Percentiles rank a stretch among this genome's conserved stretches.
Evolutionary conservation across 2,797 vertebrate genomes (phyloP).

Genomic region (Choloepus didactylus): DNA sequence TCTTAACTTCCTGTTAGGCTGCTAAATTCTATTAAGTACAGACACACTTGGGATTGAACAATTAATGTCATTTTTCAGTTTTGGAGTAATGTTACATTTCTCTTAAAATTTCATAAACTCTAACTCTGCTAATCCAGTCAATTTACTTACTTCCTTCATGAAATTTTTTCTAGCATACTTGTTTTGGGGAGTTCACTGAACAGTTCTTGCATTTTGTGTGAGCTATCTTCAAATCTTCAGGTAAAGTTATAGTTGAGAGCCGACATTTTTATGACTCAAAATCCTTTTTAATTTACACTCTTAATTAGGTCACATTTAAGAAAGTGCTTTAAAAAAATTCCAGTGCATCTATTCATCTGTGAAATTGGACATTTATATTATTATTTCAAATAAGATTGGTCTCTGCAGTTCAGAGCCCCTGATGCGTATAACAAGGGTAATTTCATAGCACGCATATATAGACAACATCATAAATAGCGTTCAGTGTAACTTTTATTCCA

Average conservation of each 20-base stretch:
- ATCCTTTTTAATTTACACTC: constrained; percentile 81
- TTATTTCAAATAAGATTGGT: constrained; percentile 78
- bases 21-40: constrained; percentile 51
- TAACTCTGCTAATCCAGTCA: background rate
- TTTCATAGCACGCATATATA: constrained; percentile 79
- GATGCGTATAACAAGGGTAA: constrained; percentile 77
- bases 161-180: constrained; percentile 30
- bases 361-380: constrained; percentile 82
- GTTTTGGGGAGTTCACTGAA: background rate
- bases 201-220: constrained; percentile 35
- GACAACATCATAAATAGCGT: constrained; percentile 63
- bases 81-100: background rate
- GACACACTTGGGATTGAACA: constrained; percentile 24
- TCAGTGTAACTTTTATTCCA: constrained; percentile 73
- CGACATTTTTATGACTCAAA: constrained; percentile 77
- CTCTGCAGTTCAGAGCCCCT: constrained; percentile 70
- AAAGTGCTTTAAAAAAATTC: constrained; percentile 77
- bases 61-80: constrained; percentile 40
- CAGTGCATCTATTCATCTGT: constrained; percentile 76
- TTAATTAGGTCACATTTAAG: constrained; percentile 85
- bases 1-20: constrained; percentile 20
- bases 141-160: background rate
- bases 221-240: constrained; percentile 74
- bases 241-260: constrained; percentile 73
- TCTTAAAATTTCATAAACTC: background rate